A percentile compares a stretch with the other conserved stretches of the same genome.
Evolutionary conservation across 2,113 vertebrate genomes (phyloP).

Genomic region (Corapipo altera): DNA sequence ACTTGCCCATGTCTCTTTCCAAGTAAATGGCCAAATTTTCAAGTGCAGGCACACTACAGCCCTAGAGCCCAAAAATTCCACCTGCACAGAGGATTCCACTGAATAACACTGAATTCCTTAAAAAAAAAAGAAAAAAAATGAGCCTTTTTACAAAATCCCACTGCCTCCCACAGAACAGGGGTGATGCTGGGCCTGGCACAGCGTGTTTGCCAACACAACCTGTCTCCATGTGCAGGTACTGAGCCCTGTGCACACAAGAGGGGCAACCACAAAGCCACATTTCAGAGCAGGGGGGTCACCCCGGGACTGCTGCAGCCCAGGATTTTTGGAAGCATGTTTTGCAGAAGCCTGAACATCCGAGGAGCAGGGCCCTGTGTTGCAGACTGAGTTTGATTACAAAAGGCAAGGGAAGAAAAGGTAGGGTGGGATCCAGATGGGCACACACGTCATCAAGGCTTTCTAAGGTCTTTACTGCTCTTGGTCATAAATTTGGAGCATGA

Average conservation of each 20-base stretch:
- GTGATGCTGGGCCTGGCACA: background rate
- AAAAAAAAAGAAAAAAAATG: background rate
- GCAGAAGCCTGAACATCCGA: background rate
- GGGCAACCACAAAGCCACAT: rapidly evolving
- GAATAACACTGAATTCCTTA: conserved; percentile 53
- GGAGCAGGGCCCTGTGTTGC: background rate
- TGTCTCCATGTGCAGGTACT: background rate
- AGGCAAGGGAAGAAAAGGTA: background rate
- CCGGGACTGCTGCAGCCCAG: background rate
- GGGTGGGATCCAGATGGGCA: background rate
- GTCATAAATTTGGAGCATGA: background rate
- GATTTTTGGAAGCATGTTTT: background rate
- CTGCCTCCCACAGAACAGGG: background rate
- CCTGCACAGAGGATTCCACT: conserved; percentile 66
- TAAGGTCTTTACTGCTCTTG: background rate
- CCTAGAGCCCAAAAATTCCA: conserved; percentile 60
- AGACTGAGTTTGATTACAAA: background rate
- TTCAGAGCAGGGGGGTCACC: background rate
- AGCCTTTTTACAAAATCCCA: background rate
- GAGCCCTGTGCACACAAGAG: background rate
- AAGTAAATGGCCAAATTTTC: conserved; percentile 63
- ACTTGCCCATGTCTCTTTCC: conserved; percentile 67
- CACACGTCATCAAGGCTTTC: rapidly evolving
- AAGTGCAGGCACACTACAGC: conserved; percentile 61
- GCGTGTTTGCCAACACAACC: background rate